These are phyloP conservation scores for Poecile montanus DNA, from an alignment of 2,797 vertebrate genomes.

Conservation along the genomic window DNA sequence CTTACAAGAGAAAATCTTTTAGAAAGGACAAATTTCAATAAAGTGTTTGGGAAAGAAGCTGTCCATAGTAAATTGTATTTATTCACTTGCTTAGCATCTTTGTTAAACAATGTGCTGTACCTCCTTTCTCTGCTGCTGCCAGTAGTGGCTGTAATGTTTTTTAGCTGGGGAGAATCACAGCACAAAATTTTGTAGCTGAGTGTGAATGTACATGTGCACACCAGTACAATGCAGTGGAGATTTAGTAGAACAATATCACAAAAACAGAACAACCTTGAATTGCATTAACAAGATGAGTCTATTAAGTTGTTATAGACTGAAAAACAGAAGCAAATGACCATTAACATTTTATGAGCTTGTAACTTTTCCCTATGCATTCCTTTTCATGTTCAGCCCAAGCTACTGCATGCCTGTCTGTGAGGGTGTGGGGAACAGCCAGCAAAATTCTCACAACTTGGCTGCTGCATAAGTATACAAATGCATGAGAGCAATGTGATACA, in stretches of 20 bases:
- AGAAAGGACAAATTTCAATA: neutral
- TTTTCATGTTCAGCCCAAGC: neutral
- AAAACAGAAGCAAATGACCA: neutral
- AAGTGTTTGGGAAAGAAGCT: neutral
- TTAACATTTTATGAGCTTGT: neutral
- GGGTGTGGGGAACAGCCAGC: neutral
- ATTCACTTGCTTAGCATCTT: neutral
- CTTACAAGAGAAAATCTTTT: neutral
- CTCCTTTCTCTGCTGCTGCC: neutral
- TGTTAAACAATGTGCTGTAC: neutral
- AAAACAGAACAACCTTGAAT: neutral
- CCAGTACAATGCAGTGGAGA: neutral
- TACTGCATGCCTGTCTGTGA: neutral
- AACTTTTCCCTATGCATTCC: neutral
- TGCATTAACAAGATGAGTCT: neutral
- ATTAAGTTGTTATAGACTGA: neutral
- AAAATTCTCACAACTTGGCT: neutral
- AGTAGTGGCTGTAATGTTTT: neutral
- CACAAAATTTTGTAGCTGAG: neutral
- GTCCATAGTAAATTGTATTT: neutral
- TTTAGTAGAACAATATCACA: neutral
- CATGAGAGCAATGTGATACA: neutral
- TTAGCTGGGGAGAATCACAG: neutral
- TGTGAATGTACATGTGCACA: neutral
- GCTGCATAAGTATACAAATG: neutral